A percentile compares a stretch with the other conserved stretches of the same genome.
Conservation (phyloP, 2,797 vertebrate genomes). For the Molossus molossus region DNA sequence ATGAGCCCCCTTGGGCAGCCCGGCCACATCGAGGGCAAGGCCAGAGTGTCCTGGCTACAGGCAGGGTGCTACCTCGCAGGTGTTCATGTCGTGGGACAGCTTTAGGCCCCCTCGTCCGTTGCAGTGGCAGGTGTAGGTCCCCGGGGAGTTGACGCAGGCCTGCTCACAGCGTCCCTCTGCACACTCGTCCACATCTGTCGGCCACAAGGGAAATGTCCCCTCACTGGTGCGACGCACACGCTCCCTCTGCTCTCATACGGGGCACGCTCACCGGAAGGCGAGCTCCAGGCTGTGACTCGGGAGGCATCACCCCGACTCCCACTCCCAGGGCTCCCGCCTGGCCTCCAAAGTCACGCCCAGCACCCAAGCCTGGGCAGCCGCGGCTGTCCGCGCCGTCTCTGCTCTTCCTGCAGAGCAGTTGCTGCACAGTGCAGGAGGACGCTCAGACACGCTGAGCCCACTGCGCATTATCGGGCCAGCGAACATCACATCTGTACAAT, state of each 20-base stretch:
- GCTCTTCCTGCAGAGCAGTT: neutral
- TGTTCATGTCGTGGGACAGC: conserved; percentile 93
- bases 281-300: neutral
- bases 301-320: neutral
- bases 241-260: fast-evolving
- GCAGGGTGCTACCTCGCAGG: conserved; percentile 93
- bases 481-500: fast-evolving
- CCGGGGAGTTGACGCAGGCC: conserved; percentile 95
- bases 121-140: conserved; percentile 97
- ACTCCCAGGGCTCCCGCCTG: neutral
- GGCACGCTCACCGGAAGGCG: fast-evolving
- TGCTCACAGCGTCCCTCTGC: conserved; percentile 93
- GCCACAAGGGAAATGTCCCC: conserved; percentile 14
- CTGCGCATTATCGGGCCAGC: neutral
- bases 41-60: neutral
- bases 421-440: neutral
- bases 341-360: neutral
- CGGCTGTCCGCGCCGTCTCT: fast-evolving
- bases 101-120: conserved; percentile 95
- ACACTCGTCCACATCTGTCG: conserved; percentile 97
- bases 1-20: neutral
- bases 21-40: neutral
- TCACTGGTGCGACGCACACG: fast-evolving
- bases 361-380: neutral
- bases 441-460: neutral